Conservation (phyloP, 2,888 invertebrate genomes). For the Drosophila meridiana region DNA sequence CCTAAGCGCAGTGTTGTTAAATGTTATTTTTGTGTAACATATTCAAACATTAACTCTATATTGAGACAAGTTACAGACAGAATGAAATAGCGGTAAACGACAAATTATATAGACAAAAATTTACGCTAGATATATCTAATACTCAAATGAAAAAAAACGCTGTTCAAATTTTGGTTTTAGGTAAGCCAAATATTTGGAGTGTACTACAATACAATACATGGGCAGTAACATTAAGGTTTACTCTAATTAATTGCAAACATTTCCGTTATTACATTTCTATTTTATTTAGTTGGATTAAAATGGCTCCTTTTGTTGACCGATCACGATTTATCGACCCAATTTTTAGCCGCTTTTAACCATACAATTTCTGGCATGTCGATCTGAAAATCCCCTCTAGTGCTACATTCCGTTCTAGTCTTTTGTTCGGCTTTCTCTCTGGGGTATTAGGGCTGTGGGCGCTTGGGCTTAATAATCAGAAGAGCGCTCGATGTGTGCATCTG, state of each 20-base stretch:
- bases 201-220: not conserved
- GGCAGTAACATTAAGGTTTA: not conserved
- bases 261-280: not conserved
- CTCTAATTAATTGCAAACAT: not conserved
- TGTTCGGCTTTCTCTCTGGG: conserved; percentile 13
- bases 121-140: not conserved
- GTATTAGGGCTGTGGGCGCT: conserved; percentile 1
- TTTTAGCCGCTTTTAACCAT: not conserved
- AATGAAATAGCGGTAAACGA: too few species aligned
- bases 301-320: not conserved
- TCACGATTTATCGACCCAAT: not conserved
- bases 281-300: not conserved
- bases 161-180: too few species aligned
- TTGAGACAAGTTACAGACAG: too few species aligned
- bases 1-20: too few species aligned
- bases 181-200: not conserved
- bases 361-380: not conserved
- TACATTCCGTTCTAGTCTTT: conserved; percentile 1
- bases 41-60: too few species aligned
- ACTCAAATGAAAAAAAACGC: not conserved
- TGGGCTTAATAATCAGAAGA: conserved; percentile 31
- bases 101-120: too few species aligned
- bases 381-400: not conserved
- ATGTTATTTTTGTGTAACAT: too few species aligned
- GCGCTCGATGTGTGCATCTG: conserved; percentile 25